Conservation (phyloP, 2,113 vertebrate genomes). For the Tonatia bakeri region DNA sequence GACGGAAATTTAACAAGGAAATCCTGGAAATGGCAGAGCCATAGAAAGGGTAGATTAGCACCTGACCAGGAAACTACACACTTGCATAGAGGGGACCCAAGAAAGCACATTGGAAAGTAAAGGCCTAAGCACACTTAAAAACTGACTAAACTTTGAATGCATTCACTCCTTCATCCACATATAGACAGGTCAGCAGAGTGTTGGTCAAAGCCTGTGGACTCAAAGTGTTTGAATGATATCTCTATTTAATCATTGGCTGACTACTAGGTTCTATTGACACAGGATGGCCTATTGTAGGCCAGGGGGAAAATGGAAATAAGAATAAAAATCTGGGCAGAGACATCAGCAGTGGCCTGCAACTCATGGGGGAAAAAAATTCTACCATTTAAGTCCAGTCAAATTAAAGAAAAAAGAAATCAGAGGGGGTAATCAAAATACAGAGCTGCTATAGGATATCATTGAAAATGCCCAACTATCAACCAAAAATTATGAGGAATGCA, state of each 20-base stretch:
- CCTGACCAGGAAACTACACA: neutral
- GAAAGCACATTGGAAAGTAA: neutral
- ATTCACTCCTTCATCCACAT: neutral
- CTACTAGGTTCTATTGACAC: neutral
- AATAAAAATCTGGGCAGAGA: neutral
- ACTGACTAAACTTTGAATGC: neutral
- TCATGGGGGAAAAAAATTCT: neutral
- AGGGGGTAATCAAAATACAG: neutral
- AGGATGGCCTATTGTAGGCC: neutral
- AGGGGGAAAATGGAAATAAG: neutral
- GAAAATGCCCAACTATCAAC: neutral
- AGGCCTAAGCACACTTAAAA: neutral
- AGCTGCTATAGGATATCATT: neutral
- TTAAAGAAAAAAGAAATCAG: neutral
- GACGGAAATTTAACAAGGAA: neutral
- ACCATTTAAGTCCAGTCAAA: neutral
- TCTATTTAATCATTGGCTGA: neutral
- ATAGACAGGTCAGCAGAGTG: neutral
- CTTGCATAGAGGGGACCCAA: neutral
- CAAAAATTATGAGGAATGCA: conserved; percentile 17
- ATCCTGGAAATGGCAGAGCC: neutral
- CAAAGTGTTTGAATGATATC: neutral
- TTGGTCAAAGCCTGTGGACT: neutral
- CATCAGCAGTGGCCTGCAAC: neutral
- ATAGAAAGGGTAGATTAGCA: neutral